Base-by-base conservation (phyloP, 2,888 invertebrate genomes). In the Agonopterix arenella region DNA sequence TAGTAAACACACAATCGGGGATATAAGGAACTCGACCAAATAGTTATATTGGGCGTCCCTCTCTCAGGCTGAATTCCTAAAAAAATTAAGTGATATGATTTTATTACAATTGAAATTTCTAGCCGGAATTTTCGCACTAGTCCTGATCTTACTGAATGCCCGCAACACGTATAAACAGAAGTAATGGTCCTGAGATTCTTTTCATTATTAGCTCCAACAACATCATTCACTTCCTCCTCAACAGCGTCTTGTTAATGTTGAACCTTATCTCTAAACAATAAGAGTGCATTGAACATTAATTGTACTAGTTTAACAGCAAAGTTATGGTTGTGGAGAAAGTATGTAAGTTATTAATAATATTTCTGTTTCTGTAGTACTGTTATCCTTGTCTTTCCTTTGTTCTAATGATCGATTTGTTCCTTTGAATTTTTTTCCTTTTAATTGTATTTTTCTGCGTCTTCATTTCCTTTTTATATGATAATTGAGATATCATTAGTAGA, bases 131-230 rank as follows among this genome's bases (percentile, higher is more conserved):
- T 28, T 28, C 28, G 7, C 28, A 28, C 28, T 28, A 28, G 5
- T 28, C 28, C 28, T 28, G 7, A 28, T 28, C 5, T 28, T 28
- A 28, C 28, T 7, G 5, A 28, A 28, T 28, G 28, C 28, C 7
- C 7, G 28, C 28, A 5, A 28, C 28, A 28, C 47, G 52, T 48
- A 46, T 47, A 44, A 44, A 48, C 46, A 60, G 55, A 59, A 60
- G 63, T 59, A 71, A 76, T 70, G 70, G 59, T 72, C 65, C 65
- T 63, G 59, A 70, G 70, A 73, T 74, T 76, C 73, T 77, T 78
- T 77, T 77, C 76, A 73, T 78, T 77, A 76, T 71, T 68, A 70
- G 68, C 70, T 62, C 61, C 68, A 61, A 67, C 60, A 47, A 64
- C 62, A 56, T 56, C 50, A 8, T 11, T 56, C 49, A 53, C 50